A percentile compares a stretch with the other conserved stretches of the same genome.
Evolutionary conservation across 2,113 vertebrate species (phyloP).

Genomic region (Buteo buteo): DNA sequence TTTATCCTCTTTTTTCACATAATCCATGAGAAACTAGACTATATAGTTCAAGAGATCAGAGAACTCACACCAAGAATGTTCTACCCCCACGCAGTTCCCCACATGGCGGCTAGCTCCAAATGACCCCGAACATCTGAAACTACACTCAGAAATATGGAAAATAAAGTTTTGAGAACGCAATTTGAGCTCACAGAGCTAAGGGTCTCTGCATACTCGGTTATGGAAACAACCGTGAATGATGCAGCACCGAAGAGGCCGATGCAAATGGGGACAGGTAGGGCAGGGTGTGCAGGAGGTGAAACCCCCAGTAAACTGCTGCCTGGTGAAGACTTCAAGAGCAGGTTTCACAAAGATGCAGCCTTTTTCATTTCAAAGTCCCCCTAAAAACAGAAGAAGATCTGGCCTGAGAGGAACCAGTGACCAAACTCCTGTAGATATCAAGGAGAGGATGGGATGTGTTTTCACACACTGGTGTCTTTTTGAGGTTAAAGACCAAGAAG

Average conservation of each 20-base stretch:
- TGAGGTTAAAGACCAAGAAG: not conserved
- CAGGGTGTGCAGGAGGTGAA: not conserved
- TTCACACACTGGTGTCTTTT: not conserved
- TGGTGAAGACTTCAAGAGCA: not conserved
- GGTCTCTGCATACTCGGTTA: not conserved
- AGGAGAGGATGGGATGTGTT: not conserved
- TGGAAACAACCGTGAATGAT: not conserved
- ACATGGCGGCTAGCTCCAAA: not conserved
- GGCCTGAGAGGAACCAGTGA: not conserved
- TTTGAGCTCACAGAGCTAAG: not conserved
- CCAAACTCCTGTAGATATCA: not conserved
- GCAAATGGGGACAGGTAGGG: not conserved
- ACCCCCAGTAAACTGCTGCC: accelerated
- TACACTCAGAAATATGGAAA: not conserved
- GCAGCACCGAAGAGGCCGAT: not conserved
- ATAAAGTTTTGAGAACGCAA: not conserved
- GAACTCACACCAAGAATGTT: not conserved
- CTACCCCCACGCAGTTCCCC: not conserved
- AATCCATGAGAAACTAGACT: not conserved
- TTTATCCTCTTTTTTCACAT: not conserved
- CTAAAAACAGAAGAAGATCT: not conserved
- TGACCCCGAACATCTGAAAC: not conserved
- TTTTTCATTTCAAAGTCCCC: not conserved
- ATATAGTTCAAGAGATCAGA: not conserved
- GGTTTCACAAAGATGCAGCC: not conserved